Base-by-base conservation (phyloP, 2,888 invertebrate species). In the Neoscelio sp. region DNA sequence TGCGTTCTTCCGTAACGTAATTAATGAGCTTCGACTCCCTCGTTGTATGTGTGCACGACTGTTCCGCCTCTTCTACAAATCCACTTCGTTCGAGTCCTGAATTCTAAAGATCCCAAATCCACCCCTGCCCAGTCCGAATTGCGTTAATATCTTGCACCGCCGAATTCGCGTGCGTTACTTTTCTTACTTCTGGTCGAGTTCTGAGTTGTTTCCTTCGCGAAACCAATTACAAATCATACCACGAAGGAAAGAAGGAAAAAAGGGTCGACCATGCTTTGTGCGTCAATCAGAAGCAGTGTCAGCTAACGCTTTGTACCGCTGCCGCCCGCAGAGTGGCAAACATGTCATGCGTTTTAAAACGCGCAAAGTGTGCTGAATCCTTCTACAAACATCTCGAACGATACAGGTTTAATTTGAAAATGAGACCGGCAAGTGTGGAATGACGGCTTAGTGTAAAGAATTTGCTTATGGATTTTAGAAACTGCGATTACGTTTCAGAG, bases 1-100 rank as follows among this genome's bases (percentile, higher is more conserved):
- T 88, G 87, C 87, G 86, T 85, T 89, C 89, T 89, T 89, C 88
- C 89, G 89, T 88, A 84, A 87, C 86, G 88, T 89, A 90, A 90
- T 90, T 90, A 88, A 90, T 90, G 88, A 87, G 85, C 70, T 80
- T 80, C 75, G 80, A 54, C 74, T 77, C 75, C 82, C 82, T 58
- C 74, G 40, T 40, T 56, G 46, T 64, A 64, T 64, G 60, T 54
- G 65, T 74, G 35, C 74, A 76, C 79, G 78, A 76, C 78, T 81
- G 79, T 80, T 80, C 82, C 76, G 71, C 71, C 75, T 78, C 77
- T 79, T 75, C 58, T 73, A 75, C 80, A 81, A 81, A 81, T 81
- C 74, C 71, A 80, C 79, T 81, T 78, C 67, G 70, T 50, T 71
- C 79, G 71, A 80, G 67, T 50, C 65, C 62, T 62, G 77, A 79